A percentile compares a stretch with the other conserved stretches of the same genome.
These are phyloP conservation scores for Notothenia coriiceps DNA, from an alignment of 2,113 vertebrate genomes.

Conservation along the genomic window DNA sequence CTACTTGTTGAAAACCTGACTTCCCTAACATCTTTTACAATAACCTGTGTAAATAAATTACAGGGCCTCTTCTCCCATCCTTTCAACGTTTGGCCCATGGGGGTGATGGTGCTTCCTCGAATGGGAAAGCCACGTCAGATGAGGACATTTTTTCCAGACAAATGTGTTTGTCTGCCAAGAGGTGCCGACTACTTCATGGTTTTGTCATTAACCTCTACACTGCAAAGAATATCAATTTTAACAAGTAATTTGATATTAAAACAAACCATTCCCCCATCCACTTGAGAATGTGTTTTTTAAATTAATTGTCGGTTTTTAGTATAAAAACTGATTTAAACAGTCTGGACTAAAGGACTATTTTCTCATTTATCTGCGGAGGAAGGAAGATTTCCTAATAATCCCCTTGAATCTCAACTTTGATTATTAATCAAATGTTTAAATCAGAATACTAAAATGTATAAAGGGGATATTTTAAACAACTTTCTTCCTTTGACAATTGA, in stretches of 20 bases:
- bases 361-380: no score
- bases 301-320: background rate
- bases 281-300: background rate
- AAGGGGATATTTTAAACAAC: background rate
- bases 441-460: no score
- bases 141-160: constrained; percentile 22
- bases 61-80: constrained; percentile 22
- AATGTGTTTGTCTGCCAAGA: constrained; percentile 28
- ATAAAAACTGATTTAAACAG: no score
- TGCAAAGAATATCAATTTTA: background rate
- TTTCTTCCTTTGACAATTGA: background rate
- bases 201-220: constrained; percentile 1
- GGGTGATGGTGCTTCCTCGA: background rate
- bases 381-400: no score
- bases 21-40: background rate
- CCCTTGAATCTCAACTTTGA: no score
- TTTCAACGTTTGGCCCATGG: constrained; percentile 6
- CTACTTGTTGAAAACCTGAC: background rate
- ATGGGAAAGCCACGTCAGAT: background rate
- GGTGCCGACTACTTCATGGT: constrained; percentile 22
- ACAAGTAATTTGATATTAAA: background rate
- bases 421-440: no score
- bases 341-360: no score
- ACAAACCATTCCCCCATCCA: background rate
- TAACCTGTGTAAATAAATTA: constrained; percentile 31